Percentiles rank a stretch among this genome's conserved stretches.
Conservation (phyloP, 2,888 invertebrate species). For the Ashinkailepas kermadecensis region DNA sequence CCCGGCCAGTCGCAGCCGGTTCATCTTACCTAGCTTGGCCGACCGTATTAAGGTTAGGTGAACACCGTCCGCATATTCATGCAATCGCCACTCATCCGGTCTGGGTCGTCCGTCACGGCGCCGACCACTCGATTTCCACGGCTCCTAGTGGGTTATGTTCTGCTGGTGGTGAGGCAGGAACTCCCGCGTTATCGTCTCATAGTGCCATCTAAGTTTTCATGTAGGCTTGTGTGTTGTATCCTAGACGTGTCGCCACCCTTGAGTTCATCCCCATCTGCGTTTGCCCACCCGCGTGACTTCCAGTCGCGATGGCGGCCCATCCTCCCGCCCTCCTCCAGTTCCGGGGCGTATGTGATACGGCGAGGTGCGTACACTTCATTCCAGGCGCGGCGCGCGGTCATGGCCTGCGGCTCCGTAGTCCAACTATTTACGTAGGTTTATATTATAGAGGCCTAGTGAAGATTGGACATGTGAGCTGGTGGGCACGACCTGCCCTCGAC, state of each 20-base stretch:
- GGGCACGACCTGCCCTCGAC: neutral
- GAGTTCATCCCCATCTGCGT: neutral
- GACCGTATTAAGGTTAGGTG: neutral
- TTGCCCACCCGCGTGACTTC: neutral
- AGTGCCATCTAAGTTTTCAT: neutral
- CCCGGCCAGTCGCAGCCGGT: neutral
- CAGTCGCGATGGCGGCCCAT: neutral
- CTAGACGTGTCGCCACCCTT: neutral
- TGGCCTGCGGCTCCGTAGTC: neutral
- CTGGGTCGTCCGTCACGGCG: neutral
- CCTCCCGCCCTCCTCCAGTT: neutral
- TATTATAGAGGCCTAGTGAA: slow-evolving; percentile 8
- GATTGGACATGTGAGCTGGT: neutral
- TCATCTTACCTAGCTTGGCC: neutral
- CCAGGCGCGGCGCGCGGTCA: neutral
- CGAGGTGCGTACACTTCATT: slow-evolving; percentile 7
- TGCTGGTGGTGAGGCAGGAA: neutral
- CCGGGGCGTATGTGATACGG: slow-evolving; percentile 9
- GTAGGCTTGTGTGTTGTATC: slow-evolving; percentile 11
- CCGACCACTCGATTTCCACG: neutral
- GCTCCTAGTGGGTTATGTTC: neutral
- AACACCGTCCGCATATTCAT: slow-evolving; percentile 18
- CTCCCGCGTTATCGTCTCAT: neutral
- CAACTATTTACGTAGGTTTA: slow-evolving; percentile 1
- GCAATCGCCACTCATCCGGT: neutral